Percentiles rank a stretch among this genome's conserved stretches.
Evolutionary conservation across 2,797 vertebrate genomes (phyloP).

Genomic region (Graptemys geographica): DNA sequence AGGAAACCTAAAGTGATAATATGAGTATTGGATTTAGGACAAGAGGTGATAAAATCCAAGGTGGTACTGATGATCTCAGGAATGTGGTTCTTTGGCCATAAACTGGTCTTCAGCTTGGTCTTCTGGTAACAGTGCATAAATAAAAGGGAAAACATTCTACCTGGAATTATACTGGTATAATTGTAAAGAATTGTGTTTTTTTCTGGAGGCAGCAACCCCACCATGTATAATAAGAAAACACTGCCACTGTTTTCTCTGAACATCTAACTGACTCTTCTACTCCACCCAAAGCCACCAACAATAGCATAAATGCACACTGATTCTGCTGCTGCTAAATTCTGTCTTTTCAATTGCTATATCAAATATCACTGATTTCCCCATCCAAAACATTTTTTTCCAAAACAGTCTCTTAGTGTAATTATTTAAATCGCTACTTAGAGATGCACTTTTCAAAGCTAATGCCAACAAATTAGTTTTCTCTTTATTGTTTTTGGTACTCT

Average conservation of each 20-base stretch:
- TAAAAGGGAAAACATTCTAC: background rate
- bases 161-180: background rate
- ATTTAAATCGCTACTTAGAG: background rate
- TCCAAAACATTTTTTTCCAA: slow-evolving; percentile 16
- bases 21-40: background rate
- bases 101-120: background rate
- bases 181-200: background rate
- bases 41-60: background rate
- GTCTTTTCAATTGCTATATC: slow-evolving; percentile 1
- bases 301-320: background rate
- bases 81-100: background rate
- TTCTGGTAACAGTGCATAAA: background rate
- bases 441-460: background rate
- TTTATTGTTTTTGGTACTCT: background rate
- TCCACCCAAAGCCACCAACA: background rate
- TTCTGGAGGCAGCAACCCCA: background rate
- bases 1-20: background rate
- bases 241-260: background rate
- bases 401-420: slow-evolving; percentile 19
- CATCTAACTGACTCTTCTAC: background rate
- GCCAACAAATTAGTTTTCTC: slow-evolving; percentile 5
- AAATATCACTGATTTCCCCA: background rate
- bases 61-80: background rate
- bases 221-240: background rate
- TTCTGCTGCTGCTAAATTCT: slow-evolving; percentile 13